phyloP scores from a whole-genome alignment of 1,140 invertebrate species.

The Drosophila sproati region DNA sequence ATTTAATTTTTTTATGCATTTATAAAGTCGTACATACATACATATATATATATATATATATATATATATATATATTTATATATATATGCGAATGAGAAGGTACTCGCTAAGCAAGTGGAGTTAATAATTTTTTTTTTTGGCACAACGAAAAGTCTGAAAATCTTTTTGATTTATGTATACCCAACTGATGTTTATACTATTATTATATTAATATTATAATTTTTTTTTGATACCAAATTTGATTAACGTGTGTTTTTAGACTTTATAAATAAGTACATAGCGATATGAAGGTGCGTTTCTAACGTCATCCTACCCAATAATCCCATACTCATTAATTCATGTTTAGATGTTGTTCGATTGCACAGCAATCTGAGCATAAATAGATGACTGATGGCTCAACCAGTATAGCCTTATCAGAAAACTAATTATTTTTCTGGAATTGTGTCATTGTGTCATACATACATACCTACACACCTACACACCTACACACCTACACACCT shows the following conservation, averaged over 20 bases:
- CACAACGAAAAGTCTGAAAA: constrained; percentile 60
- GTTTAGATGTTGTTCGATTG: constrained; percentile 29
- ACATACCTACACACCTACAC: constrained; percentile 2
- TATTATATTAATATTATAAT: constrained; percentile 21
- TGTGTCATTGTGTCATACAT: constrained; percentile 22
- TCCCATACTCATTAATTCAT: constrained; percentile 1
- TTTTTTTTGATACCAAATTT: constrained; percentile 71
- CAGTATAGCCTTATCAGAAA: constrained; percentile 24
- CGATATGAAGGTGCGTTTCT: constrained; percentile 31
- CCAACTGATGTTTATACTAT: constrained; percentile 28
- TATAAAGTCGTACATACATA: constrained; percentile 4
- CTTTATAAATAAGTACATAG: constrained; percentile 43
- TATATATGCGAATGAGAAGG: constrained; percentile 1
- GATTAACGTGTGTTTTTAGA: constrained; percentile 35
- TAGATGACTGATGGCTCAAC: constrained; percentile 19
- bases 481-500: too few species aligned
- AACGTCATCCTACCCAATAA: constrained; percentile 18
- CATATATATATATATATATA: constrained; percentile 6
- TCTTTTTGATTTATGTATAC: constrained; percentile 42
- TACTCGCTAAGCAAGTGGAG: constrained; percentile 17
- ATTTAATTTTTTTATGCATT: constrained; percentile 12
- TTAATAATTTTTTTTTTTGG: constrained; percentile 34
- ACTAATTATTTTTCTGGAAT: constrained; percentile 23
- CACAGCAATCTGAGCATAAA: constrained; percentile 18
- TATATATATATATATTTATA: constrained; percentile 4